phyloP scores from a whole-genome alignment of 2,797 vertebrate species.

The Sebastes cheni region DNA sequence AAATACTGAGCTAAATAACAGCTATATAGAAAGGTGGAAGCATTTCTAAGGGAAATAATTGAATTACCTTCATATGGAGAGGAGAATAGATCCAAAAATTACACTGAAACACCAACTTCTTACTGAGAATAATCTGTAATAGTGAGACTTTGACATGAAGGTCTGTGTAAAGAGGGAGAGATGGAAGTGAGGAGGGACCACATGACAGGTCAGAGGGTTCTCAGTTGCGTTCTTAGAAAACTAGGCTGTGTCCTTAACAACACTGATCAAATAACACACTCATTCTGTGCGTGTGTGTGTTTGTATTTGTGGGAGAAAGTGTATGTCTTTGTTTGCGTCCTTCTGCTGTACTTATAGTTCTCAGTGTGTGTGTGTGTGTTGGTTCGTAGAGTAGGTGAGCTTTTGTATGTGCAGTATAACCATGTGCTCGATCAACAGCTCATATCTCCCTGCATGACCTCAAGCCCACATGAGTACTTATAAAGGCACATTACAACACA shows the following conservation, averaged over 20 bases:
- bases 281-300: not conserved
- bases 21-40: not conserved
- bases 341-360: not conserved
- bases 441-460: conserved; percentile 20
- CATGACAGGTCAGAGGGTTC: not conserved
- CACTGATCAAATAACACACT: not conserved
- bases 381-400: not conserved
- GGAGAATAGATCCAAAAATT: not conserved
- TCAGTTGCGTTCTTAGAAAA: conserved; percentile 10
- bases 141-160: not conserved
- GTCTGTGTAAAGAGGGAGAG: not conserved
- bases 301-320: not conserved
- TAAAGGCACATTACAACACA: conserved; percentile 31
- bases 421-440: conserved; percentile 18
- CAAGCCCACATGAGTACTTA: conserved; percentile 25
- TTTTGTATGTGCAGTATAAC: conserved; percentile 8
- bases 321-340: not conserved
- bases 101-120: not conserved
- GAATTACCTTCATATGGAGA: not conserved
- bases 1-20: not conserved
- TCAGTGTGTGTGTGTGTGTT: not conserved
- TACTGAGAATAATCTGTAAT: not conserved
- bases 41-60: not conserved
- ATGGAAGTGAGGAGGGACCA: not conserved
- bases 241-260: not conserved